Conservation (phyloP, 2,888 invertebrate genomes). For the Rhodophaea formosa region DNA sequence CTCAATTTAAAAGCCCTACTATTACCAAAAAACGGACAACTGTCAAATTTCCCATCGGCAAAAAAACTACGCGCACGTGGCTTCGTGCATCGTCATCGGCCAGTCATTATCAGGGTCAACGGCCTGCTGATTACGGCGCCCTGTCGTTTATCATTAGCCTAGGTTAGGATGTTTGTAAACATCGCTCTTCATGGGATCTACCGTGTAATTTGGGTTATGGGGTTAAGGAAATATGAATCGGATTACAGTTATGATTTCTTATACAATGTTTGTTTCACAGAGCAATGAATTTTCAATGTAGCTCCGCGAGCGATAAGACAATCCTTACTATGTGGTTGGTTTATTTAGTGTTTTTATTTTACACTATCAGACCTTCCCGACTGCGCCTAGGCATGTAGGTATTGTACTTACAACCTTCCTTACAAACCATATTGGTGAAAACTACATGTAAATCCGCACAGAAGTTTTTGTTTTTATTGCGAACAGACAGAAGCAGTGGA, state of each 20-base stretch:
- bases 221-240: constrained; percentile 23
- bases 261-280: too few species aligned
- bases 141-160: constrained; percentile 80
- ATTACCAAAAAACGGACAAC: constrained; percentile 40
- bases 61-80: constrained; percentile 53
- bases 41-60: constrained; percentile 48
- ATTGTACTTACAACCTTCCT: too few species aligned
- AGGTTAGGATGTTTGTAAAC: constrained; percentile 81
- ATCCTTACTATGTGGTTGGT: too few species aligned
- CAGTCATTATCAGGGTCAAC: constrained; percentile 79
- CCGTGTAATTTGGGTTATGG: constrained; percentile 57
- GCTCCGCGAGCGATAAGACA: too few species aligned
- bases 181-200: constrained; percentile 55
- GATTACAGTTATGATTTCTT: not conserved
- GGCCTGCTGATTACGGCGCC: constrained; percentile 77
- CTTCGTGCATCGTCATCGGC: constrained; percentile 77
- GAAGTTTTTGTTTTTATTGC: too few species aligned
- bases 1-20: not conserved
- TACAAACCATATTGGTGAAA: too few species aligned
- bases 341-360: too few species aligned
- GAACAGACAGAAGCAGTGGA: too few species aligned
- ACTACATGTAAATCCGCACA: too few species aligned
- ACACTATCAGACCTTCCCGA: too few species aligned
- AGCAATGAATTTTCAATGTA: too few species aligned
- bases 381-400: too few species aligned